Conservation (phyloP, 2,888 invertebrate species). For the Seira ritae region DNA sequence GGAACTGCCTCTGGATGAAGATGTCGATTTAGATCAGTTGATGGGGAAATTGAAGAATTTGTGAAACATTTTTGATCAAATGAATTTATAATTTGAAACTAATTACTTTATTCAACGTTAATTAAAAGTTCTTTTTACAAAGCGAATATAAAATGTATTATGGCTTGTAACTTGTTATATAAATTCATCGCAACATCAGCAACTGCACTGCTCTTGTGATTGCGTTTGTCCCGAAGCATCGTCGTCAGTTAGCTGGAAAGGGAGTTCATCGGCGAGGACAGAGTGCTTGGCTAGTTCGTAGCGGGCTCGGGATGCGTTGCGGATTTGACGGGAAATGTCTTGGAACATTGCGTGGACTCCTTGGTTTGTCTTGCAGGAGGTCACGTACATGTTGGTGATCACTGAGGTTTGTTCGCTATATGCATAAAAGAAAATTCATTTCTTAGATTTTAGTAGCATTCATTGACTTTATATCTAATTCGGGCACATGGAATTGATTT, state of each 20-base stretch:
- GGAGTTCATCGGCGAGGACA: conserved; percentile 37
- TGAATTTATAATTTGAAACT: too few species aligned
- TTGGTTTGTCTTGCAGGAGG: conserved; percentile 90
- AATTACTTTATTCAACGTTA: background rate
- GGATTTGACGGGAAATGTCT: conserved; percentile 89
- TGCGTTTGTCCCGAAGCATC: background rate
- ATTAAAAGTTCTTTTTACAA: background rate
- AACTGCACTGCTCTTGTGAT: conserved; percentile 14
- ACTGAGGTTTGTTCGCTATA: conserved; percentile 91
- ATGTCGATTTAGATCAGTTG: conserved; percentile 88
- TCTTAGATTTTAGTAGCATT: background rate
- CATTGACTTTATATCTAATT: background rate
- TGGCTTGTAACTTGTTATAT: too few species aligned
- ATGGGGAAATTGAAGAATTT: conserved; percentile 79
- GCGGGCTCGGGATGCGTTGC: conserved; percentile 87
- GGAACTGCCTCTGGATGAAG: conserved; percentile 73
- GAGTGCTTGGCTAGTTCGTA: conserved; percentile 84
- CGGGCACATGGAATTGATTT: too few species aligned
- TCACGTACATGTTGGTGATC: conserved; percentile 90
- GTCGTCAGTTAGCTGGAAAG: conserved; percentile 34
- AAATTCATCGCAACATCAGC: background rate
- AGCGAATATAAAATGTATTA: too few species aligned
- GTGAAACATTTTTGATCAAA: conserved; percentile 12
- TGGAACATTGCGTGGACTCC: conserved; percentile 93
- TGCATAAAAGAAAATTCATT: too few species aligned